These are phyloP conservation scores for Hylyphantes graminicola DNA, from an alignment of 1,140 invertebrate species.

Conservation along the genomic window DNA sequence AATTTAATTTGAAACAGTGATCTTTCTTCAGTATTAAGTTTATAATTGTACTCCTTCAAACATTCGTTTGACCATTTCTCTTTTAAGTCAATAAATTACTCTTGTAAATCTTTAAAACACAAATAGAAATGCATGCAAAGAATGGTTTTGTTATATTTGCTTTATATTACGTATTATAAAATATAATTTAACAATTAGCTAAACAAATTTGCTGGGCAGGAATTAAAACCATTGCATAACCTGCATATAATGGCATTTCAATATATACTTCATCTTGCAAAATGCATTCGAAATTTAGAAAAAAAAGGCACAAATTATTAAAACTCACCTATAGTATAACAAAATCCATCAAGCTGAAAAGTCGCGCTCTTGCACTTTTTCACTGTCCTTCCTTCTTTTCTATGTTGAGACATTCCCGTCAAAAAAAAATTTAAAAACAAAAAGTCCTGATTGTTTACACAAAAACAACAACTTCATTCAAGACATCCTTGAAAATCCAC, in stretches of 20 bases:
- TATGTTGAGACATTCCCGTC: constrained; percentile 49
- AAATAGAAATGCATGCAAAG: too few species aligned
- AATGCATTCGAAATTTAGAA: neutral
- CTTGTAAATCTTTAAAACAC: too few species aligned
- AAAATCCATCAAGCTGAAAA: constrained; percentile 81
- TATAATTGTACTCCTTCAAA: too few species aligned
- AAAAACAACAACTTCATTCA: neutral
- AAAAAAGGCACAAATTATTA: neutral
- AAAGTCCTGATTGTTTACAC: neutral
- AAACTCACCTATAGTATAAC: constrained; percentile 81
- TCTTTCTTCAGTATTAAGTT: too few species aligned
- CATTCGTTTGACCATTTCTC: too few species aligned
- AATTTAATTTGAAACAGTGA: too few species aligned
- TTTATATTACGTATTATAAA: too few species aligned
- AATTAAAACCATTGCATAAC: neutral
- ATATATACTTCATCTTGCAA: neutral
- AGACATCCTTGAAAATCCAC: constrained; percentile 26
- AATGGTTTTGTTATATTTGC: too few species aligned
- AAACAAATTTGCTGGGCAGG: too few species aligned
- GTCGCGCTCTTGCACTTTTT: constrained; percentile 83
- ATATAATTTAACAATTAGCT: too few species aligned
- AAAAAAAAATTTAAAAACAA: neutral
- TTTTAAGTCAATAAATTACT: too few species aligned
- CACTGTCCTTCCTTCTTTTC: constrained; percentile 67
- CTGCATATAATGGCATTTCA: neutral